Evolutionary conservation across 1,140 invertebrate genomes (phyloP).

Genomic region (Ericerus pela): DNA sequence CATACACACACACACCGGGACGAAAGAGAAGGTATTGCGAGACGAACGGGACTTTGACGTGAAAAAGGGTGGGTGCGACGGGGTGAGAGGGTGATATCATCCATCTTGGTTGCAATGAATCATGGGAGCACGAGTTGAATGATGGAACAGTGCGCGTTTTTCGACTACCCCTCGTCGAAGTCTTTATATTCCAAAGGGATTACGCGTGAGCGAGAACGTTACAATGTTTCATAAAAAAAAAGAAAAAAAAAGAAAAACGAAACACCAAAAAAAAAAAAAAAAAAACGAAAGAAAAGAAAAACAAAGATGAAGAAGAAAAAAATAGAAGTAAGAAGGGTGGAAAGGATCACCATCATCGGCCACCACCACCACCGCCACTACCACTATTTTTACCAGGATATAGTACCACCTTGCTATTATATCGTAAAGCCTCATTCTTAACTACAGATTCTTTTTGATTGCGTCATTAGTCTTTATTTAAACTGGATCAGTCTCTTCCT

Average conservation of each 20-base stretch:
- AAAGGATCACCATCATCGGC: background rate
- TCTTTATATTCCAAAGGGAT: conserved; percentile 10
- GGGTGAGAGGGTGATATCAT: conserved; percentile 17
- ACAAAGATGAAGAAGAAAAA: background rate
- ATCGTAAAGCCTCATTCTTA: conserved; percentile 6
- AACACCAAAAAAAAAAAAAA: background rate
- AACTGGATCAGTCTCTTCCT: conserved; percentile 7
- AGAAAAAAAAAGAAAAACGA: background rate
- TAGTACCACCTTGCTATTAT: conserved; percentile 11
- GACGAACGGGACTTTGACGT: no score
- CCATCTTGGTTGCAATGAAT: conserved; percentile 21
- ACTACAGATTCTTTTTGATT: conserved; percentile 9
- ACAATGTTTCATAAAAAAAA: background rate
- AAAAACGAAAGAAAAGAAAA: background rate
- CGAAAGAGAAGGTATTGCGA: no score
- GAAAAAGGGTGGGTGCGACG: conserved; percentile 12
- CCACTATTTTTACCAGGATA: no score
- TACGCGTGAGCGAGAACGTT: background rate
- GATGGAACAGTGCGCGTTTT: conserved; percentile 7
- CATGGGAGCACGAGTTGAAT: conserved; percentile 16
- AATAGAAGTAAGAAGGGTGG: background rate
- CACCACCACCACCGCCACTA: no score
- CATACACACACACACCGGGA: no score
- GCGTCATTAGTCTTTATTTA: conserved; percentile 11
- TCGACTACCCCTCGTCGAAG: background rate